Percentiles rank a stretch among this genome's conserved stretches.
These are phyloP conservation scores for Drosophila watanabei DNA, from an alignment of 1,140 invertebrate genomes.

Conservation along the genomic window DNA sequence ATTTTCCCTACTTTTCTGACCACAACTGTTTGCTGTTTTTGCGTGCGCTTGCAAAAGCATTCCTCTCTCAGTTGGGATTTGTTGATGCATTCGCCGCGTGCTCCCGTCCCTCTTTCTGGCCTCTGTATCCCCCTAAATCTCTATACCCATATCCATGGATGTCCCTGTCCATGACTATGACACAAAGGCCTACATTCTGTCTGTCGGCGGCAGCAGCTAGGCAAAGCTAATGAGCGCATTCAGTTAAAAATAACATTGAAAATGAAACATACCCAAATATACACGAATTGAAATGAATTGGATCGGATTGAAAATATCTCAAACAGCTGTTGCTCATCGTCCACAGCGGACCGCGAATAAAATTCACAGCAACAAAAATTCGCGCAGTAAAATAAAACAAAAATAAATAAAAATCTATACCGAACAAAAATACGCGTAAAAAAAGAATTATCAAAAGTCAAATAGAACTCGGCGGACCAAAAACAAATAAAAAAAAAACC, in stretches of 20 bases:
- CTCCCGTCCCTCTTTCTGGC: not conserved
- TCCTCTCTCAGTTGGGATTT: constrained; percentile 40
- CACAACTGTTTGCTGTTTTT: constrained; percentile 15
- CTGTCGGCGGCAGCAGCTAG: constrained; percentile 19
- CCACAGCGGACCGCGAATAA: constrained; percentile 60
- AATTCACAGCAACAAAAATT: constrained; percentile 53
- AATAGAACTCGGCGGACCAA: constrained; percentile 25
- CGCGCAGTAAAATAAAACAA: constrained; percentile 31
- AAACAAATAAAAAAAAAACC: constrained; percentile 15
- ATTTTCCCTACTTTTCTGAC: not conserved
- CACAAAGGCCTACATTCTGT: constrained; percentile 76
- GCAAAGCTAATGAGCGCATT: constrained; percentile 76
- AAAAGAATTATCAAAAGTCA: constrained; percentile 34
- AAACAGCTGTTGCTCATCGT: constrained; percentile 84
- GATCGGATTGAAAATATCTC: constrained; percentile 77
- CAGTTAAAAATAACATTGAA: constrained; percentile 78
- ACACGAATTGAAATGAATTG: constrained; percentile 69
- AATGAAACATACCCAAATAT: constrained; percentile 69
- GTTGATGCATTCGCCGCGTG: constrained; percentile 30
- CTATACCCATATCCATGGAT: not conserved
- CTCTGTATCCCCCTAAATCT: not conserved
- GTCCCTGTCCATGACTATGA: constrained; percentile 64
- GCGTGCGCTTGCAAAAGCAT: constrained; percentile 29
- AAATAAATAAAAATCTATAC: constrained; percentile 37
- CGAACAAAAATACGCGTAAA: constrained; percentile 51